Evolutionary conservation across 2,888 invertebrate species (phyloP), one percentile per base, ranked within the genome.

Genomic region (Amphipyra tragopoginis): DNA sequence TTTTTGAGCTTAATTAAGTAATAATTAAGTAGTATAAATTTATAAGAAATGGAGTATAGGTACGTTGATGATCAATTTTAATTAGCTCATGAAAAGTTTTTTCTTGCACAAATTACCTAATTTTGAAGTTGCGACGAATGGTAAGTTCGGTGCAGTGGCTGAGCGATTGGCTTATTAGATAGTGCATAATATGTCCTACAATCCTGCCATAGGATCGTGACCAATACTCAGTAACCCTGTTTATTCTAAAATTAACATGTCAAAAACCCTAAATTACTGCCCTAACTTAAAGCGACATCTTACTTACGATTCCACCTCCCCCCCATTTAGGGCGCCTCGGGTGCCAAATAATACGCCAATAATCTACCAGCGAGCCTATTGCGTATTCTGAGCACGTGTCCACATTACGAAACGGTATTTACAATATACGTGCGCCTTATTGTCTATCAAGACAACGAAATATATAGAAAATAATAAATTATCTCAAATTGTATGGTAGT

Each of bases 301-400:
- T 56, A 79, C 77, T 79, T 76, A 65, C 60, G 79, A 76, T 79
- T 64, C 73, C 43, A 45, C 42, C 34, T 59, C 50, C 61, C 52
- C 65, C 74, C 49, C 50, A 65, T 59, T 74, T 66, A 63, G 56
- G 59, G 36, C 26, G 62, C 43, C 55, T 40, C 53, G 54, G 60
- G 61, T 65, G 59, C 71, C 62, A 79, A 71, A 79, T 72, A 79
- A 79, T 72, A 72, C 64, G 60, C 67, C 73, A 61, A 62, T 77
- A 79, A 72, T 75, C 58, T 57, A 38, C 71, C 63, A 26, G 42
- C 39, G 50, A 8, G 48, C 68, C 53, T 65, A 62, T 69, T 69
- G 55, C 69, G 73, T 79, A 77, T 64, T 65, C 36, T 39, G 58
- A 52, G 36, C 76, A 79, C 79, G 76, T 76, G 42, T 44, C 51